Base-by-base conservation (phyloP, 2,113 vertebrate genomes). In the Oryzias curvinotus region DNA sequence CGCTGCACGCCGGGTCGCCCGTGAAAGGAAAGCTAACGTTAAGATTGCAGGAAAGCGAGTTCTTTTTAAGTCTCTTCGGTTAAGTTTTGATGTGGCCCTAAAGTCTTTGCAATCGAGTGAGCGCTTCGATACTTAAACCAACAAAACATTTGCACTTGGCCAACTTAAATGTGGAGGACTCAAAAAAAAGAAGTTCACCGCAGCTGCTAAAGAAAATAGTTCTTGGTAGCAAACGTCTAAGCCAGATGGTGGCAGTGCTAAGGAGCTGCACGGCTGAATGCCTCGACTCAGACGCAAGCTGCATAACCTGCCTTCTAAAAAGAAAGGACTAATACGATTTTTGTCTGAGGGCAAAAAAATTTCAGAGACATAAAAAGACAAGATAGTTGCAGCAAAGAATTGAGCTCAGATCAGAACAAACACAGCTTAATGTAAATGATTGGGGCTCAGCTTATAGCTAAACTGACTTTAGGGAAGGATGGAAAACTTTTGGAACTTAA, bases 181-280 rank as follows among this genome's bases (percentile, higher is more conserved):
- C 50, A 19, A 61, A 64, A 57, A 60, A 45, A 65, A 19, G 50
- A 67, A 68, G 52, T 69, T 74, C 50, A 43, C 65, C 64, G 57
- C 47, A 62, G 18, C 53, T 28, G 28, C 56, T 52, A 48, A 61
- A 76, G 65, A 23, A 52, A 73, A 68, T 52, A 25, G n/a, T 45
- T 57, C 44, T 43, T 44, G 62, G 64, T 64, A 62, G 71, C 62
- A 62, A 30, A 53, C 71, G 14, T 56, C 69, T 23, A 43, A 60
- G 71, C 52, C 78, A 84, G 72, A 78, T 72, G 57, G 73, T 65
- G 69, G 72, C 63, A 23, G 77, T 13, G 71, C 80, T 73, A 66
- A 62, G 73, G 52, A 49, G 79, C 79, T 63, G 70, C 83, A 71
- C 10, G 23, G 62, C 68, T 73, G 78, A 81, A 71, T 65, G 73